Base-by-base conservation (phyloP, 2,888 invertebrate species). In the Tachina fera region DNA sequence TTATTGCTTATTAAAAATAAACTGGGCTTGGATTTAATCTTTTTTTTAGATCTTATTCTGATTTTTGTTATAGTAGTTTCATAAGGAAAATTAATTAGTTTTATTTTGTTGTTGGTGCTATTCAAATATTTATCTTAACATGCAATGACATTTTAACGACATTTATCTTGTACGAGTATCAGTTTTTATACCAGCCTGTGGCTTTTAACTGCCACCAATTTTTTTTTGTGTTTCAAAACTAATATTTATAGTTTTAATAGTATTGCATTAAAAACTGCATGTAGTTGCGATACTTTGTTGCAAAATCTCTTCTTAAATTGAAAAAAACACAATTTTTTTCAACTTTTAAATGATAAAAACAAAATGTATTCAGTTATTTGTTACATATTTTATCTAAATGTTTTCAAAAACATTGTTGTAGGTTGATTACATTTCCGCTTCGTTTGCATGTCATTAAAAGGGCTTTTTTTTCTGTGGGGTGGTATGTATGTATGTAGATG, bases 101-200 rank as follows among this genome's bases (percentile, higher is more conserved):
- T 60, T 47, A 31, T 39, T 51, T 58, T 63, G 14, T 70, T 51
- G 19, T 61, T 76, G 71, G 47, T 84, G 65, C 19, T 56, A 49
- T 63, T 47, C 41, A 56, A 71, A 60, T 68, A 45, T 70, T 70
- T 75, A 80, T 84, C 79, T 60, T 13, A 53, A 49, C 78, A 86
- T 82, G 82, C 82, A 82, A 79, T 79, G 75, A 86, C 82, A 83
- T 16, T 79, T 83, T 79, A 83, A 72, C 68, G 71, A 83, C 80
- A 49, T 83, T 83, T 83, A 86, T 86, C 86, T 71, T 76, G 71
- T 79, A 83, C 1, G 1, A 22, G n/a, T n/a, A 22, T 83, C 79
- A 51, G 22, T 39, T 31, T 70, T 80, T 76, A 71, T 71, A 65
- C 61, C 63, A 70, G 60, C 68, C 71, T 71, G 19, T 45, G 45